A percentile compares a stretch with the other conserved stretches of the same genome.
These are phyloP conservation scores for Pangasius krempfi DNA, from an alignment of 2,797 vertebrate genomes.

Conservation along the genomic window DNA sequence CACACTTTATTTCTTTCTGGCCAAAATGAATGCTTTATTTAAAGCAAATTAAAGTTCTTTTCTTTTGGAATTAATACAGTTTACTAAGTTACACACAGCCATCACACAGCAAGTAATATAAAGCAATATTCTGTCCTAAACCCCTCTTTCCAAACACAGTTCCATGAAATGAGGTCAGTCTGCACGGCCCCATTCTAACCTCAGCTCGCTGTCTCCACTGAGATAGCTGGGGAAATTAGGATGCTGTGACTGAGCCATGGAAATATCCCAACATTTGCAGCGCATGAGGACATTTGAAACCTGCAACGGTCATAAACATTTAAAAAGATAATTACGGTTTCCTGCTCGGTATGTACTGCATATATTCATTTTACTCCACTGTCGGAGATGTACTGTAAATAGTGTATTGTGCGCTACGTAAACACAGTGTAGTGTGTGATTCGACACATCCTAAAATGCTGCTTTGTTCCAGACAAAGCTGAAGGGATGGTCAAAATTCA, in stretches of 20 bases:
- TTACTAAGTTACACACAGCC: slow-evolving; percentile 36
- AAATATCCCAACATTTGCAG: slow-evolving; percentile 43
- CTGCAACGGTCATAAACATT: slow-evolving; percentile 5
- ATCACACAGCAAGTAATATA: slow-evolving; percentile 35
- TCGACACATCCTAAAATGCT: slow-evolving; percentile 2
- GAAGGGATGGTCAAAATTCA: slow-evolving; percentile 43
- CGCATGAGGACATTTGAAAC: slow-evolving; percentile 27
- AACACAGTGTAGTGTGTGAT: background rate
- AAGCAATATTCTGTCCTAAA: slow-evolving; percentile 28
- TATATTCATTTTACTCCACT: background rate
- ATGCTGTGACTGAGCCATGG: slow-evolving; percentile 45
- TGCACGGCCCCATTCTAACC: slow-evolving; percentile 31
- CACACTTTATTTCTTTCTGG: slow-evolving; percentile 38
- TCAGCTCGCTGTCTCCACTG: slow-evolving; percentile 38
- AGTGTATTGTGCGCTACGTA: background rate
- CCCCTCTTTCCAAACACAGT: slow-evolving; percentile 37
- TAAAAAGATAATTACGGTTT: slow-evolving; percentile 3
- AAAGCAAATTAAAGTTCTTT: slow-evolving; percentile 10
- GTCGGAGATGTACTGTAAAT: background rate
- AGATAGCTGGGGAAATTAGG: slow-evolving; percentile 47
- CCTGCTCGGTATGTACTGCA: background rate
- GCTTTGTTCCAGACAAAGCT: slow-evolving; percentile 16
- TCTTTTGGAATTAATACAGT: slow-evolving; percentile 43
- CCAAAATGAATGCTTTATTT: slow-evolving; percentile 34
- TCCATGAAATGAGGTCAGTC: slow-evolving; percentile 49